Percentiles rank a stretch among this genome's conserved stretches.
Evolutionary conservation across 2,888 invertebrate genomes (phyloP).

Genomic region (Trilocha varians): DNA sequence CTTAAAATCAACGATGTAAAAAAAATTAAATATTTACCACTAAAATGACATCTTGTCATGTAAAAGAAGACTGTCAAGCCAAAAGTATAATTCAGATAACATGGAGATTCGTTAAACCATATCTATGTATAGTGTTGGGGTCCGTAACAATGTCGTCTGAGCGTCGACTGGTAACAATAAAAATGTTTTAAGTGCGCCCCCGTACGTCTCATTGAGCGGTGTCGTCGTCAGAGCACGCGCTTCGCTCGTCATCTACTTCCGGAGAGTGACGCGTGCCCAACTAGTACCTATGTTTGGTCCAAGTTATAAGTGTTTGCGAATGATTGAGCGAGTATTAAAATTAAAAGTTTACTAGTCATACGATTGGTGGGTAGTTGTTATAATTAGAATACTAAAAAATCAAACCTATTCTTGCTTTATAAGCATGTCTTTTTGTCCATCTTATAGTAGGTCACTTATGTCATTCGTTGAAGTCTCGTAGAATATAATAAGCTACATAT

Average conservation of each 20-base stretch:
- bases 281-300: conserved; percentile 13
- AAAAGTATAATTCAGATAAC: not conserved
- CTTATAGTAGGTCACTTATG: too few relatives aligned
- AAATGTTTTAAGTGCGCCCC: conserved; percentile 71
- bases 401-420: too few relatives aligned
- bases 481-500: too few relatives aligned
- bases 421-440: too few relatives aligned
- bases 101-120: not conserved
- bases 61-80: too few relatives aligned
- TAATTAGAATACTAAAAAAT: too few relatives aligned
- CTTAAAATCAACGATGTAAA: not conserved
- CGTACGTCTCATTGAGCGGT: conserved; percentile 65
- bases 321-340: too few relatives aligned
- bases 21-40: too few relatives aligned
- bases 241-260: conserved; percentile 53
- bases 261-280: conserved; percentile 52
- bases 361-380: too few relatives aligned
- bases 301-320: conserved; percentile 13
- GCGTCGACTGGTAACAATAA: conserved; percentile 51
- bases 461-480: too few relatives aligned
- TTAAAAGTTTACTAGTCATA: too few relatives aligned
- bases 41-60: too few relatives aligned
- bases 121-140: conserved; percentile 17
- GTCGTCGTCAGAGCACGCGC: conserved; percentile 55
- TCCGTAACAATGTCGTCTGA: conserved; percentile 33